Evolutionary conservation across 1,140 invertebrate genomes (phyloP), one percentile per base, ranked within the genome.

Genomic region (Zaprionus nigranus): DNA sequence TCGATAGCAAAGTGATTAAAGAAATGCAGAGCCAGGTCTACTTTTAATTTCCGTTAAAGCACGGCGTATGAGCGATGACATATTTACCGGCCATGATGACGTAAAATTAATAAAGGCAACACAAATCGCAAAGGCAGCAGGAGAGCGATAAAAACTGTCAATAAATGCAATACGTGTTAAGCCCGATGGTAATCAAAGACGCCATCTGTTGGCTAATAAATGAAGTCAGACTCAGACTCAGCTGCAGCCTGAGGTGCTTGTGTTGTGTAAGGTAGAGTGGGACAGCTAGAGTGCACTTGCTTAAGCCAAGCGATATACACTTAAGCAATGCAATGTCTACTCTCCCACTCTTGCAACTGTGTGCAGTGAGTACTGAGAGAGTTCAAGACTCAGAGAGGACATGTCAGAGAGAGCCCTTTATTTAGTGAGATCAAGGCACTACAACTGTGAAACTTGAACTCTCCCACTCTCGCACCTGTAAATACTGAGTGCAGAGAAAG

Each of bases 31-130:
- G 43, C 9, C 46, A 9, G 3, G 12, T 49, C 20, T 3, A 12
- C 11, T 51, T 51, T 88, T 81, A 87, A 87, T 87, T 87, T 88
- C 84, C 77, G 56, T 68, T 74, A 88, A n/a, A n/a, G n/a, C n/a
- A n/a, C n/a, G n/a, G n/a, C n/a, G n/a, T n/a, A n/a, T 88, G 81
- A 88, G 84, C 78, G 68, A 88, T 88, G 66, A 49, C 40, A 64
- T 70, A 73, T 82, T 73, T 77, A 78, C 59, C 57, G 43, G 71
- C 64, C 79, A 79, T 86, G 74, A 63, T 78, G 77, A 70, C 72
- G 78, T 70, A 65, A 65, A 86, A 81, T 86, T 74, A 86, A 87
- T 88, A 87, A 83, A 46, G 61, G 4, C 43, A 20, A 53, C 57
- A 57, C 46, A 53, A 78, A 63, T 46, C 46, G 43, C 57, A 64